phyloP scores from a whole-genome alignment of 2,797 vertebrate species.

The Gouania willdenowi region DNA sequence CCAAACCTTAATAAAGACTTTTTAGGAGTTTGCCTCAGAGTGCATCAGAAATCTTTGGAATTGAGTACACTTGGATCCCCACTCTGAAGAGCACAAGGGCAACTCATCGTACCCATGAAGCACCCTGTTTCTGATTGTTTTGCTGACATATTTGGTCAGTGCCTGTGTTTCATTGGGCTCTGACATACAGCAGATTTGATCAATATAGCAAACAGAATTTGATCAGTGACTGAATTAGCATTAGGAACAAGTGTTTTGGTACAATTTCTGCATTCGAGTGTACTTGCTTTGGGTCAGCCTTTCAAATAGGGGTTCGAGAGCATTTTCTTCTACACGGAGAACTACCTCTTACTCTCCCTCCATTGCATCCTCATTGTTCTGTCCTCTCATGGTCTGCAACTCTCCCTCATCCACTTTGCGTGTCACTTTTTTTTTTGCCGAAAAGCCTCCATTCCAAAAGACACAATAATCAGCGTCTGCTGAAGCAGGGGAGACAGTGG shows the following conservation, averaged over 20 bases:
- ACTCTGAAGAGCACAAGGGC: too few species aligned
- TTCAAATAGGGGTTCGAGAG: neutral
- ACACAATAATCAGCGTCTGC: constrained; percentile 92
- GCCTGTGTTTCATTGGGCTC: too few species aligned
- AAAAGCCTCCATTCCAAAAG: constrained; percentile 61
- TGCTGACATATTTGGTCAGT: too few species aligned
- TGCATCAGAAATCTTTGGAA: too few species aligned
- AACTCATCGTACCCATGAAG: too few species aligned
- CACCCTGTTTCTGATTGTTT: too few species aligned
- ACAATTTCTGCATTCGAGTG: neutral
- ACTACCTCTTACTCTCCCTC: constrained; percentile 13
- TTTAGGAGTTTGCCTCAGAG: too few species aligned
- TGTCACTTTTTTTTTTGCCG: constrained; percentile 17
- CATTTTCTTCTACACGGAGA: constrained; percentile 14
- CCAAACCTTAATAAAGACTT: too few species aligned
- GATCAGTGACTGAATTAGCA: too few species aligned
- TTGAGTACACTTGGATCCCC: too few species aligned
- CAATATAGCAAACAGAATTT: too few species aligned
- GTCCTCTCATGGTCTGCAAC: constrained; percentile 5
- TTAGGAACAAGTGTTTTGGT: neutral
- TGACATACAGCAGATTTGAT: too few species aligned
- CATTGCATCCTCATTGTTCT: neutral
- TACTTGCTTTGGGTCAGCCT: neutral
- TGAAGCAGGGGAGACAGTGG: constrained; percentile 87
- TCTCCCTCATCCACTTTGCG: constrained; percentile 18